These are phyloP conservation scores for Drosophila algonquin DNA, from an alignment of 2,888 invertebrate species.

Conservation along the genomic window DNA sequence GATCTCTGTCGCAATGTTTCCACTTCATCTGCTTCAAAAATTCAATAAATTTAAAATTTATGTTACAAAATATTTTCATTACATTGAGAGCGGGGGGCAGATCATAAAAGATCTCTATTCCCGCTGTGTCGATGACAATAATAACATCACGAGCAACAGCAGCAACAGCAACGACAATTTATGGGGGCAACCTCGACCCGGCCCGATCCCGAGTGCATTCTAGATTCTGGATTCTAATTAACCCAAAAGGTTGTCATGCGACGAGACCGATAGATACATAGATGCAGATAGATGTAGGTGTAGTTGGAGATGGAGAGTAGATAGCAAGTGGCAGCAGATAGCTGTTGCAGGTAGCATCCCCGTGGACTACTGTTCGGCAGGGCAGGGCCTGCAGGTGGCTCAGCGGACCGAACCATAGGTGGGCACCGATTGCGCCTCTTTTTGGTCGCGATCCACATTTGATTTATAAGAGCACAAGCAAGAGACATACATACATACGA, in stretches of 20 bases:
- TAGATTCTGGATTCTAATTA: constrained; percentile 62
- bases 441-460: constrained; percentile 33
- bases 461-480: constrained; percentile 58
- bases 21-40: constrained; percentile 12
- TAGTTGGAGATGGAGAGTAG: constrained; percentile 12
- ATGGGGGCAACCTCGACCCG: constrained; percentile 11
- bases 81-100: constrained; percentile 9
- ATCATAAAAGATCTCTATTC: constrained; percentile 22
- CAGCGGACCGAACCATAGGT: constrained; percentile 55
- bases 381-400: background rate
- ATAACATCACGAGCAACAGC: constrained; percentile 24
- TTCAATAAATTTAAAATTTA: constrained; percentile 65
- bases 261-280: constrained; percentile 12
- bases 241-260: constrained; percentile 53
- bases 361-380: constrained; percentile 39
- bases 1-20: background rate
- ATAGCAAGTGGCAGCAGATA: constrained; percentile 12
- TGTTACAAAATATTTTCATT: constrained; percentile 72
- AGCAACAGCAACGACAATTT: constrained; percentile 30
- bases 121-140: constrained; percentile 54
- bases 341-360: constrained; percentile 35
- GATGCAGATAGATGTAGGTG: constrained; percentile 25
- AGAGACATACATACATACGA: background rate
- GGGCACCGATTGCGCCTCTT: constrained; percentile 63
- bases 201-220: background rate